Evolutionary conservation across 1,140 invertebrate genomes (phyloP), one percentile per base, ranked within the genome.

Genomic region (Calephelis virginiensis): DNA sequence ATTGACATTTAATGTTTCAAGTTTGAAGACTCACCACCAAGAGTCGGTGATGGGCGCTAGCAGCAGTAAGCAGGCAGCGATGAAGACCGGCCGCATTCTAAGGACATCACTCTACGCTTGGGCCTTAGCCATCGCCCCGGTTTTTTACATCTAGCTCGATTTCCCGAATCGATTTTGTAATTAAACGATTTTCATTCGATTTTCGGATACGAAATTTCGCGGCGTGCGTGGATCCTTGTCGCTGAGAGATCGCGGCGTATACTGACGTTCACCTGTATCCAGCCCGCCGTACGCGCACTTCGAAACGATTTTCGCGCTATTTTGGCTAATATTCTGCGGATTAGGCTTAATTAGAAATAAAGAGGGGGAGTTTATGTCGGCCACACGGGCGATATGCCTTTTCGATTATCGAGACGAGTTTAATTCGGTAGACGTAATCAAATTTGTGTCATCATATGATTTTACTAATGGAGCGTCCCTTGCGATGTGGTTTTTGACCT

Each of bases 1-100:
- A 6, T 61, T 45, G 14, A 17, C 14, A 47, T 62, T 43, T 47
- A 62, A 59, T 43, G 49, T 61, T 6, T 56, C 14, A 46, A 48
- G 60, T 49, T 50, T 66, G n/a, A 47, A 61, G 28, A 93, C 93
- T 93, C 84, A 94, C 93, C 93, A 94, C 89, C 93, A 94, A 76
- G 93, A 93, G 75, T 93, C 93, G 80, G 93, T 93, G 91, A 94
- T 93, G 83, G 93, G 93, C 86, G 92, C 93, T 82, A 94, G 92
- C 80, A 94, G 92, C 82, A 94, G 90, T 79, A 94, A 90, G 86
- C 93, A 94, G 78, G 93, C 91, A 78, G 92, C 93, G 89, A 94
- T 92, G 78, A 93, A 89, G 81, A 94, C 92, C 81, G 92, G 90
- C 90, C 93, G 92, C 93, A 94, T 93, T 82, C 90, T 91, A 85